Base-by-base conservation (phyloP, 2,797 vertebrate genomes). In the Mus caroli region DNA sequence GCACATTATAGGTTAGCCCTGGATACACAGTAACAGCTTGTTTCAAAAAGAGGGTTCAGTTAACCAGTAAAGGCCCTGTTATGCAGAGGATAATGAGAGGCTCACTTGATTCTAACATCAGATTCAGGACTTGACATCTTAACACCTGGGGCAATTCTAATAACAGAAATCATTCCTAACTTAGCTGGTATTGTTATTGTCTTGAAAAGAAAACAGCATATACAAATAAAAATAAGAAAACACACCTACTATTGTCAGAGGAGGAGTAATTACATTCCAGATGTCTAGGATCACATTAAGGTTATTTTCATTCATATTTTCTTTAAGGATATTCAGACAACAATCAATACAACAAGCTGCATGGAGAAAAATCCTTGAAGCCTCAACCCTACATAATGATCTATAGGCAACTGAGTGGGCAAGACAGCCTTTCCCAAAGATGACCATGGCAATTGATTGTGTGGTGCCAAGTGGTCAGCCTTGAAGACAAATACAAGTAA, bases 231-330 rank as follows among this genome's bases (percentile, higher is more conserved):
- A 11, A 46, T 19, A 73, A 88, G 19, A 85, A 90, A 77, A 34
- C 67, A 90, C 86, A 40, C 34, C 10, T 4, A 22, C 26, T 82
- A 9, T 1, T 17, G 7, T 80, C 82, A 78, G 7, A 90, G 3
- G 37, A 7, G 0, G 14, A 50, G 69, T 28, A 2, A 43, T 43
- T 76, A 9, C 14, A 12, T 80, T 75, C 86, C 19, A 69, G 26
- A 10, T 50, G 26, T 84, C 17, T 60, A 67, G 20, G 17, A 62
- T 58, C 4, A 3, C 15, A 1, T 46, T 80, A 78, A 85, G 13
- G n/a, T 69, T 92, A 60, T 76, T 89, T 92, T 78, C 79, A 76
- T 64, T 90, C 15, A 96, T 69, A 69, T 69, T 69, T n/a, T 37
- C 67, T 71, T 37, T 7, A n/a, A 20, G 17, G 37, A 37, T 71